Evolutionary conservation across 2,888 invertebrate species (phyloP), one percentile per base, ranked within the genome.

Genomic region (Mesopsocus fuscifrons): DNA sequence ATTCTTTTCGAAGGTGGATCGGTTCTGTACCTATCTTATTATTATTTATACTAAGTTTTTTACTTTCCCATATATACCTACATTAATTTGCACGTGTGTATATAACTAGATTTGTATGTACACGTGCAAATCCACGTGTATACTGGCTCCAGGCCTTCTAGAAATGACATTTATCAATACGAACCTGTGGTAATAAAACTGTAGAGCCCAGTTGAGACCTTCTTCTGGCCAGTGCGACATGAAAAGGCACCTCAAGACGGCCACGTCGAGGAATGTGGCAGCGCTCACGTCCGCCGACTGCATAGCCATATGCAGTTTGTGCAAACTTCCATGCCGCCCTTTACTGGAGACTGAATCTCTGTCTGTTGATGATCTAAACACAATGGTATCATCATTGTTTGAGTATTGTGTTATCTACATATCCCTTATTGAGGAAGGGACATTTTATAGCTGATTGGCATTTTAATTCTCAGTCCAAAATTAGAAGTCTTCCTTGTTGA

Each of bases 191-290:
- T 84, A 84, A 48, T 89, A 66, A 62, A 82, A 95, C 58, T 88
- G 84, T 22, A 97, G 63, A 11, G 91, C 92, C 98, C 98, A 98
- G 59, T 84, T 88, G 9, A 97, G 81, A 0, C 98, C 98, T 59
- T 97, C 95, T 58, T 97, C 95, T 57, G 88, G 82, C 98, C 98
- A 99, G 56, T 94, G 91, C 0, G 88, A 75, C 47, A 94, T 83
- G 57, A 98, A 94, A 11, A 99, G 69, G 58, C 97, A 95, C 42
- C 97, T 71, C 43, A 99, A 62, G 0, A 97, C 94, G 2, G 94
- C 91, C 1, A 99, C 88, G 60, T 99, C 98, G 44, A 98, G 67
- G 59, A 92, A 95, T 1, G 92, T 94, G 1, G 98, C 98, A 16
- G 85, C 78, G 11, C 77, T 71, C 2, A 82, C 68, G 64, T 84